These are phyloP conservation scores for Ommatoiulus sabulosus DNA, from an alignment of 2,888 invertebrate genomes.

Conservation along the genomic window DNA sequence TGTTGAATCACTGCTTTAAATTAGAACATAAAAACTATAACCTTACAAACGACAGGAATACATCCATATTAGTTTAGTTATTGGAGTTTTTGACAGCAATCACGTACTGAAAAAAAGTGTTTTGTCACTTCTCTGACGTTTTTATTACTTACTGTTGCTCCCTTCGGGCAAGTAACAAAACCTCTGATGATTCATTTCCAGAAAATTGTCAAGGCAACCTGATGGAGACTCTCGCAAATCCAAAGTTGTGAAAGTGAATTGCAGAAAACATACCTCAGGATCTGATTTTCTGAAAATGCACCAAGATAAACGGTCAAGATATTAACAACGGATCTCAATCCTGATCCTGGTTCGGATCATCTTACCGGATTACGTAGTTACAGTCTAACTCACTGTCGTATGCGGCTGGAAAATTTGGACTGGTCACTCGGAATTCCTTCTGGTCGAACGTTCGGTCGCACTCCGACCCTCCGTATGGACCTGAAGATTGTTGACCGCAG, in stretches of 20 bases:
- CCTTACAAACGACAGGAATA: too few relatives aligned
- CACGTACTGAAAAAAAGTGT: too few relatives aligned
- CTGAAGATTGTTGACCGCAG: slow-evolving; percentile 20
- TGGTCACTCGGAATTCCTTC: slow-evolving; percentile 38
- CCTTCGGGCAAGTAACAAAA: neutral
- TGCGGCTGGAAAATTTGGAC: neutral
- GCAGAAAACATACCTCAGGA: slow-evolving; percentile 10
- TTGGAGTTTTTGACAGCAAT: too few relatives aligned
- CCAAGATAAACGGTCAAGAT: too few relatives aligned
- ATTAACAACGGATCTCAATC: neutral
- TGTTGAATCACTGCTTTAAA: too few relatives aligned
- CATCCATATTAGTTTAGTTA: too few relatives aligned
- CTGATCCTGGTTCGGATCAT: neutral
- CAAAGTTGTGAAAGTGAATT: slow-evolving; percentile 32
- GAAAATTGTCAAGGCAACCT: slow-evolving; percentile 11
- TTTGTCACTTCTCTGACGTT: too few relatives aligned
- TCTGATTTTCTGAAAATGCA: slow-evolving; percentile 45
- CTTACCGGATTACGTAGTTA: neutral
- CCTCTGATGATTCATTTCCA: slow-evolving; percentile 32
- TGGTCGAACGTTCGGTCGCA: slow-evolving; percentile 40
- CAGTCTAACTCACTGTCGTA: slow-evolving; percentile 3
- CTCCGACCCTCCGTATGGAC: neutral
- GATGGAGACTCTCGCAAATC: slow-evolving; percentile 5
- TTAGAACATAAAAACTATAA: too few relatives aligned
- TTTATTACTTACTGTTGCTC: slow-evolving; percentile 34